Evolutionary conservation across 2,888 invertebrate genomes (phyloP).

Genomic region (Drosophila hamatofila): DNA sequence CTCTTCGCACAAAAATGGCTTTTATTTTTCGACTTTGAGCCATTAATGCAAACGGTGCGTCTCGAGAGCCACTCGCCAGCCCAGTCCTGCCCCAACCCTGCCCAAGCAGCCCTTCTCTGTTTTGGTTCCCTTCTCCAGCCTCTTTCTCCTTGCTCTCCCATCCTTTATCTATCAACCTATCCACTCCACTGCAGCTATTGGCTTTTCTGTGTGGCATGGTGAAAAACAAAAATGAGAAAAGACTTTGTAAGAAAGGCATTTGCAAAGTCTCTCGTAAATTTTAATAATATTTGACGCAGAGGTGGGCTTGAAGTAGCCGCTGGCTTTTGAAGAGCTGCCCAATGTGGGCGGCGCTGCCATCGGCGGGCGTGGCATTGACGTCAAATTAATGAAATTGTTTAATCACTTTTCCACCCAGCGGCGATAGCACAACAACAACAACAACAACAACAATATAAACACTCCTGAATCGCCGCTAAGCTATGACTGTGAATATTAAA

Average conservation of each 20-base stretch:
- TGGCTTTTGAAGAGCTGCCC: constrained; percentile 17
- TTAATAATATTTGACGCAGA: constrained; percentile 69
- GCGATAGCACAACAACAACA: constrained; percentile 24
- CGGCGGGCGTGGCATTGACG: constrained; percentile 10
- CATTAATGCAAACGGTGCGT: constrained; percentile 73
- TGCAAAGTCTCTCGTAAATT: constrained; percentile 62
- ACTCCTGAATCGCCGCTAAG: constrained; percentile 10
- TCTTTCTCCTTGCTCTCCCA: background rate
- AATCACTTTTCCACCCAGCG: constrained; percentile 60
- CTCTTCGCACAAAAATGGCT: constrained; percentile 39
- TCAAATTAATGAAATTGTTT: constrained; percentile 72
- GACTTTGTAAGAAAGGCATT: constrained; percentile 59
- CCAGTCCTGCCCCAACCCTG: background rate
- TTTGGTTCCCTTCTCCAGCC: background rate
- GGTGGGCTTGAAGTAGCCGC: constrained; percentile 45
- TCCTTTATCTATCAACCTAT: constrained; percentile 11
- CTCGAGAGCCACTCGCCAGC: constrained; percentile 57
- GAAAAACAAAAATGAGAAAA: constrained; percentile 17
- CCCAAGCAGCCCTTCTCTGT: background rate
- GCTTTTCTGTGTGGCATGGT: constrained; percentile 11
- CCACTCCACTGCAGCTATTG: constrained; percentile 14
- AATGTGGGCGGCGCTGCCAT: constrained; percentile 8
- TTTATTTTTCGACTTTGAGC: constrained; percentile 60
- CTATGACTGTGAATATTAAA: constrained; percentile 21
- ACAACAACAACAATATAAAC: constrained; percentile 14